Conservation (phyloP, 2,797 vertebrate genomes). For the Coregonus suidteri region DNA sequence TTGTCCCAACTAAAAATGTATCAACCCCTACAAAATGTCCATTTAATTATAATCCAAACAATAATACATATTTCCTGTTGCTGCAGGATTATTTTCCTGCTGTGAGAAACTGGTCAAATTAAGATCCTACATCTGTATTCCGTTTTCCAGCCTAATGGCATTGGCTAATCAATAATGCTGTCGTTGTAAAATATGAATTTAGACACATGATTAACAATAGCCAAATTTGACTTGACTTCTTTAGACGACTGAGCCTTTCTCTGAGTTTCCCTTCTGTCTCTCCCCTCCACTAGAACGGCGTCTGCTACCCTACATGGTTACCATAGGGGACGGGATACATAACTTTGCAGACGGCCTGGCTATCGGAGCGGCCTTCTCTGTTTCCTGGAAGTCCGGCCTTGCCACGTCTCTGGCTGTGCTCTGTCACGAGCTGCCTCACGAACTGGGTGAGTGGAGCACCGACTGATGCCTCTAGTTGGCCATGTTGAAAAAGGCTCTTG, state of each 20-base stretch:
- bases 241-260: background rate
- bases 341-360: constrained; percentile 91
- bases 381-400: constrained; percentile 87
- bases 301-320: constrained; percentile 86
- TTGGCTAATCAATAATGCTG: too few species aligned
- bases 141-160: too few species aligned
- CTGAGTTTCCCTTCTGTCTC: background rate
- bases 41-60: too few species aligned
- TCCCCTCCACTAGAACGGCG: constrained; percentile 71
- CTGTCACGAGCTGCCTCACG: constrained; percentile 88
- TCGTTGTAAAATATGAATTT: too few species aligned
- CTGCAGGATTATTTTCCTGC: too few species aligned
- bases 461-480: too few species aligned
- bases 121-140: too few species aligned
- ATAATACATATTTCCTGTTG: too few species aligned
- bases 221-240: background rate
- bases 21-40: too few species aligned
- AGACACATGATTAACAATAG: background rate
- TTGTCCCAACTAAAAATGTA: too few species aligned
- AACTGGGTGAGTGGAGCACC: constrained; percentile 69
- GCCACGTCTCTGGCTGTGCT: constrained; percentile 86
- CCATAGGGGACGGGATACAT: constrained; percentile 84
- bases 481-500: background rate
- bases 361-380: constrained; percentile 84
- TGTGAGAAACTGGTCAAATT: too few species aligned